Evolutionary conservation across 2,888 invertebrate species (phyloP).

Genomic region (Diogma glabrata): DNA sequence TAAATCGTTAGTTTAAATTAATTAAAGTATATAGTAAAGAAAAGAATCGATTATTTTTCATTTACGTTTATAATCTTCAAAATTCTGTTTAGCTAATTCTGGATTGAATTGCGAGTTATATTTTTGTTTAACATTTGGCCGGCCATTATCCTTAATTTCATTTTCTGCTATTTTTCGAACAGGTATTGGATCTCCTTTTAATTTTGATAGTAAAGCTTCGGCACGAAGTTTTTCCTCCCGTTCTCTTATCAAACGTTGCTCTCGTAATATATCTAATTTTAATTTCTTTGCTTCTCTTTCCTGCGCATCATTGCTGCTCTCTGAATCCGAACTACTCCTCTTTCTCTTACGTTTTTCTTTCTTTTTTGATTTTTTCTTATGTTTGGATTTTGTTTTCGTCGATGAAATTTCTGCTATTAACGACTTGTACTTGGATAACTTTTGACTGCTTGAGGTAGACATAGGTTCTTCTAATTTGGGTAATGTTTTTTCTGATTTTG

Average conservation of each 20-base stretch:
- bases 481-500: conserved; percentile 19
- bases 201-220: conserved; percentile 56
- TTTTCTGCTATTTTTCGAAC: conserved; percentile 18
- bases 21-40: background rate
- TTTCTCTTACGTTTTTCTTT: conserved; percentile 26
- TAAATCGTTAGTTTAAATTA: background rate
- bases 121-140: conserved; percentile 50
- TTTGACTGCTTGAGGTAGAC: background rate
- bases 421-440: conserved; percentile 11
- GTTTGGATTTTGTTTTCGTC: conserved; percentile 22
- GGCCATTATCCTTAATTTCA: conserved; percentile 21
- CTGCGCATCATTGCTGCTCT: conserved; percentile 22
- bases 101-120: conserved; percentile 98
- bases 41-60: background rate
- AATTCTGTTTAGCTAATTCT: conserved; percentile 73
- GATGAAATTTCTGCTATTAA: conserved; percentile 20
- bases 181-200: conserved; percentile 41
- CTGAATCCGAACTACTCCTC: conserved; percentile 20
- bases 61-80: conserved; percentile 20
- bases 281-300: conserved; percentile 26
- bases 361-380: conserved; percentile 13
- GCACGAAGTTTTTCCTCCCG: conserved; percentile 60
- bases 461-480: background rate
- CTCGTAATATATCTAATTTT: conserved; percentile 55
- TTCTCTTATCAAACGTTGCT: conserved; percentile 72